Base-by-base conservation (phyloP, 2,888 invertebrate species). In the Capitulum mitella region DNA sequence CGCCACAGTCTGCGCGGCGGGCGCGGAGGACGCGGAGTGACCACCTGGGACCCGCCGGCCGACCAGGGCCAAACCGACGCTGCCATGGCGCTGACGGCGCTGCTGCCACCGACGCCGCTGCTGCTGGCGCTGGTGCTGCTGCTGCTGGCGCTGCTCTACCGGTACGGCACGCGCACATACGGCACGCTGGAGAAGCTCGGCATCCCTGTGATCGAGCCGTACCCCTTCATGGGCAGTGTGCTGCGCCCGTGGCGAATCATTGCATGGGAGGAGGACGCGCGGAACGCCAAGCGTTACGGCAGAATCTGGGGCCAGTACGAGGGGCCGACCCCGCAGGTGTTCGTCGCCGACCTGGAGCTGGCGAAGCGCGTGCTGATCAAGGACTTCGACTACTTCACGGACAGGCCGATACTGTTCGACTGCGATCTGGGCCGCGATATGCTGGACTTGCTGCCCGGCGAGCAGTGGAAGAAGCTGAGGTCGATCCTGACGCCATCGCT, bases 161-260 rank as follows among this genome's bases (percentile, higher is more conserved):
- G n/a, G 37, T 64, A 64, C 64, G 64, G 37, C 64, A 64, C 64
- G 22, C 12, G 37, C 19, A 37, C 19, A 3, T n/a, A 32, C 64
- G 64, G 64, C 37, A 32, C 64, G 19, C 64, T 64, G 64, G 64
- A 64, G 64, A 16, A 22, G n/a, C 64, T 64, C n/a, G 64, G 64
- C 34, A 37, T 64, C 22, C 64, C 64, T 37, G 64, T 64, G 16
- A 22, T 64, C 34, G 19, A 34, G 64, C 64, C 64, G 19, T 37
- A 37, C 34, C 64, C 64, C 14, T 64, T 37, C 64, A 19, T 64
- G 19, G 64, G 64, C 22, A 64, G 64, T 37, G 10, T 22, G 19
- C 64, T n/a, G 34, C 34, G 19, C 3, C 64, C 64, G 22, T 64
- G 64, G 64, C 2, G 22, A 3, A 22, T 22, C 22, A 1, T 37